A percentile compares a stretch with the other conserved stretches of the same genome.
Conservation (phyloP, 2,113 vertebrate genomes). For the Fulmarus glacialis region DNA sequence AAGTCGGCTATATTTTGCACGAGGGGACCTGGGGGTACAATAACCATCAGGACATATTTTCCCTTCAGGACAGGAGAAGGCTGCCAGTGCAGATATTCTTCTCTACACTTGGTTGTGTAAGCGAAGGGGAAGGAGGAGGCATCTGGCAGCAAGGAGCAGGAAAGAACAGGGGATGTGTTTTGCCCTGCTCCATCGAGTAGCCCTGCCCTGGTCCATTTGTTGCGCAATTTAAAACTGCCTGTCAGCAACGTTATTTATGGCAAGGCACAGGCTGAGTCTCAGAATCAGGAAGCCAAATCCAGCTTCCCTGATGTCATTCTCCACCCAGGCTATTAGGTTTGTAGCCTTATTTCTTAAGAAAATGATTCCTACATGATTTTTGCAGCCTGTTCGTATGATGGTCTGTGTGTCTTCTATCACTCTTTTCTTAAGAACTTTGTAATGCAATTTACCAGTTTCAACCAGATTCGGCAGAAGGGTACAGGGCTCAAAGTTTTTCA, state of each 20-base stretch:
- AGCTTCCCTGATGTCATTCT: slow-evolving; percentile 1
- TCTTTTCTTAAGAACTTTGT: not conserved
- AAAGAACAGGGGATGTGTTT: not conserved
- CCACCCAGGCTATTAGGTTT: not conserved
- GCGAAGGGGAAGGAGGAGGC: not conserved
- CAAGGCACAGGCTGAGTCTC: not conserved
- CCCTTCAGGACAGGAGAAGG: not conserved
- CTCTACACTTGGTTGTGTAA: not conserved
- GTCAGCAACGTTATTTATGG: slow-evolving; percentile 58
- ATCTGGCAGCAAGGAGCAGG: not conserved
- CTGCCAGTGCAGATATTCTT: not conserved
- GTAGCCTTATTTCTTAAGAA: not conserved
- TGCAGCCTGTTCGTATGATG: not conserved
- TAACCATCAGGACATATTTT: not conserved
- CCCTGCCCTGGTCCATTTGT: slow-evolving; percentile 33
- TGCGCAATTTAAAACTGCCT: slow-evolving; percentile 44
- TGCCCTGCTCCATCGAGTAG: not conserved
- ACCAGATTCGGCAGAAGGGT: not conserved
- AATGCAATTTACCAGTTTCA: not conserved
- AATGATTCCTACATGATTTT: not conserved
- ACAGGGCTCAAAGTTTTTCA: not conserved
- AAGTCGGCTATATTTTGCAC: accelerated
- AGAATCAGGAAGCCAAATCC: slow-evolving; percentile 42
- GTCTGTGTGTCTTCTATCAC: not conserved
- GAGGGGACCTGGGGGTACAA: not conserved